A percentile compares a stretch with the other conserved stretches of the same genome.
Conservation (phyloP, 2,797 vertebrate species). For the Enteromius argenteus region DNA sequence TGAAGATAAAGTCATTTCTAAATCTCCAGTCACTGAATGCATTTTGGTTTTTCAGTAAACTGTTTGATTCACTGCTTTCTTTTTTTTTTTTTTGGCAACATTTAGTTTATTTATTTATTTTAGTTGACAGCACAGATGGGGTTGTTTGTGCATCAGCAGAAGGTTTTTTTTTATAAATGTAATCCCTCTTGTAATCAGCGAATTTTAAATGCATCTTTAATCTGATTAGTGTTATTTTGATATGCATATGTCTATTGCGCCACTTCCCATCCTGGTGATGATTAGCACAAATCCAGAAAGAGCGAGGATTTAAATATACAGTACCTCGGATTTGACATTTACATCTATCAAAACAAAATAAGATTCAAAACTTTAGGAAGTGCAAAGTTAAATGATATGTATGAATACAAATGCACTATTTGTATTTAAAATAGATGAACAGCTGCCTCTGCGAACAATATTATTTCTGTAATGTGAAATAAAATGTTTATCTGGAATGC, state of each 20-base stretch:
- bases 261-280: background rate
- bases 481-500: background rate
- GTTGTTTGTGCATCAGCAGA: background rate
- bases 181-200: conserved; percentile 23
- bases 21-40: background rate
- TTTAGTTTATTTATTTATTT: background rate
- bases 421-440: background rate
- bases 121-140: background rate
- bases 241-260: background rate
- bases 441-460: background rate
- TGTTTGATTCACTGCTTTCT: background rate
- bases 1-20: conserved; percentile 3
- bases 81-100: background rate
- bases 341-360: background rate
- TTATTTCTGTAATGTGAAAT: background rate
- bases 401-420: background rate
- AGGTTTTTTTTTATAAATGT: background rate
- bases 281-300: background rate
- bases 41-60: background rate
- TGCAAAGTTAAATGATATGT: background rate
- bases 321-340: background rate
- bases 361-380: background rate
- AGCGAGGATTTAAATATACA: background rate
- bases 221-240: conserved; percentile 27
- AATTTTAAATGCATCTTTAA: conserved; percentile 28